Base-by-base conservation (phyloP, 2,113 vertebrate genomes). In the Heterochromis multidens region DNA sequence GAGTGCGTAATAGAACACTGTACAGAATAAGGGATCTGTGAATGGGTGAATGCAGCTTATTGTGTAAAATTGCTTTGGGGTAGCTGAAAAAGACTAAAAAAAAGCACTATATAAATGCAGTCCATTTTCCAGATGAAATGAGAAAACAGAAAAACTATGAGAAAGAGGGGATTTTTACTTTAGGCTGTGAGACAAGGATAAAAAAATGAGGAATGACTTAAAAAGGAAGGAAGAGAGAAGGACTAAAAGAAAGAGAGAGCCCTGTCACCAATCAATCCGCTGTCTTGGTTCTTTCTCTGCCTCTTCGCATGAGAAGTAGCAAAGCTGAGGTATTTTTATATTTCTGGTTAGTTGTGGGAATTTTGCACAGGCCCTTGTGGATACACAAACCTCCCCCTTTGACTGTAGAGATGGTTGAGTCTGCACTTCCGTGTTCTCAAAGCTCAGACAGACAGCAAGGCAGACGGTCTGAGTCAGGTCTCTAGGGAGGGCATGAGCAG, bases 391-490 rank as follows among this genome's bases (percentile, higher is more conserved):
- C 60, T 79, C 79, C 79, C 80, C 33, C 21, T 35, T 25, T n/a
- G 25, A 70, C 80, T n/a, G 78, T 23, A 4, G 65, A 65, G 85
- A 91, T 83, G 87, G 79, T 89, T 58, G 90, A 94, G 81, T 90
- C 90, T 65, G 89, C 90, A 92, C 81, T 93, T 94, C 80, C 59
- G 6, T 27, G 52, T 79, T 89, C 78, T 77, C 63, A 58, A 33
- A 82, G 59, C 40, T 87, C 61, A 87, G 80, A 80, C 17, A n/a
- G 83, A 87, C 85, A 78, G 88, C 87, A 27, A 88, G 77, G 80
- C 89, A 89, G 90, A 83, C 80, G 37, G 89, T 84, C 91, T 89
- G 91, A 94, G 81, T 93, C 92, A 94, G 90, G 81, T 33, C 88
- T 91, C 85, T 4, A 25, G 62, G 82, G 88, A 84, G 43, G 27